A percentile compares a stretch with the other conserved stretches of the same genome.
phyloP scores from a whole-genome alignment of 2,113 vertebrate species.

The Macquaria ambigua region DNA sequence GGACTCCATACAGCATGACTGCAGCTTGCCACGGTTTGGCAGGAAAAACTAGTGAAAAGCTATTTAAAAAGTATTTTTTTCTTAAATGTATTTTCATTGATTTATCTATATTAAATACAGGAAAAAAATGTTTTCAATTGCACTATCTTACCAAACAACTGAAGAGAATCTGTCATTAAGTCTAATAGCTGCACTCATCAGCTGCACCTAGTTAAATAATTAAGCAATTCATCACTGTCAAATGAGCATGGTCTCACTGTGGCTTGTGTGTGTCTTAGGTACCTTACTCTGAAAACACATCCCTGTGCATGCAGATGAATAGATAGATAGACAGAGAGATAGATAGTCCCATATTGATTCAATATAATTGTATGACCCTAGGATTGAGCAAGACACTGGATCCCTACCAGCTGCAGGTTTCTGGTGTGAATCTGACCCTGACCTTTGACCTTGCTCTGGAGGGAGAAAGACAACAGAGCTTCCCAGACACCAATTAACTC shows the following conservation, averaged over 20 bases:
- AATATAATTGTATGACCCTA: background rate
- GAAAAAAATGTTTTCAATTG: background rate
- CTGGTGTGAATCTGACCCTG: conserved; percentile 51
- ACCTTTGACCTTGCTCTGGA: conserved; percentile 53
- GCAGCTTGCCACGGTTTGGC: background rate
- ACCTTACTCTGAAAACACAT: background rate
- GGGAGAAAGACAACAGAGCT: conserved; percentile 23
- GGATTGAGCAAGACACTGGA: background rate
- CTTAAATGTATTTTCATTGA: background rate
- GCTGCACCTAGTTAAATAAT: conserved; percentile 60
- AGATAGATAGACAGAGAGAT: conserved; percentile 3
- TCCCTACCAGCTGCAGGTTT: conserved; percentile 14
- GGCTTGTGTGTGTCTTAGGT: background rate
- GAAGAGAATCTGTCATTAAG: conserved; percentile 45
- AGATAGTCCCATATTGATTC: background rate
- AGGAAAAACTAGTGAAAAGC: background rate
- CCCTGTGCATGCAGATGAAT: background rate
- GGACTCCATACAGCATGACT: background rate
- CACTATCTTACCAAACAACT: background rate
- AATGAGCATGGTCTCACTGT: conserved; percentile 14
- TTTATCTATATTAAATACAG: background rate
- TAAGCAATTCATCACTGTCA: conserved; percentile 68
- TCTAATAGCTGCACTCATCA: conserved; percentile 40
- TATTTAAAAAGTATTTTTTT: background rate
- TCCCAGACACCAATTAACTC: conserved; percentile 40